Evolutionary conservation across 2,797 vertebrate species (phyloP), one percentile per base, ranked within the genome.

Genomic region (Distichodus sexfasciatus): DNA sequence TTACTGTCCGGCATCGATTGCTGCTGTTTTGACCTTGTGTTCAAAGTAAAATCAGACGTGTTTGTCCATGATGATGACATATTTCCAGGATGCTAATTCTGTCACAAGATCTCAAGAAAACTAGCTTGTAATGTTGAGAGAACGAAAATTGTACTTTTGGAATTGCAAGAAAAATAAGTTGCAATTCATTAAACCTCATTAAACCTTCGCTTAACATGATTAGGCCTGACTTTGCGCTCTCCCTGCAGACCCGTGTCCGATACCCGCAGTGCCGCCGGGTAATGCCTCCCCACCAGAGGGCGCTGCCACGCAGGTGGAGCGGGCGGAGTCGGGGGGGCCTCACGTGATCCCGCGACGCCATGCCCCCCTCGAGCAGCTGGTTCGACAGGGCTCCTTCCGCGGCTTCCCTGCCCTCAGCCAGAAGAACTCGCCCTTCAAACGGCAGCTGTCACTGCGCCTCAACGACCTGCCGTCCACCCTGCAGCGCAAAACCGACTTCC

Each of bases 371-470:
- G 95, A 97, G 77, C 94, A 97, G 90, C 88, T 97, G 81, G 94
- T 97, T 64, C 91, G 95, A 1, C 95, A 97, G 68, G 95, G 95
- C 41, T 96, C 95, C 1, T 97, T 97, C 81, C 88, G 95, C 0
- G 95, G 95, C 21, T 97, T 97, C 77, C 95, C 95, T 0, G 91
- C 94, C 0, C 93, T 97, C 36, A 96, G 94, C 79, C 91, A 92
- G 90, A 96, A 94, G 82, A 97, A 96, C 83, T 97, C 95, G 0
- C 95, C 95, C 19, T 97, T 97, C 77, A 97, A 97, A 83, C 87
- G 95, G 35, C 94, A 97, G 84, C 92, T 97, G 81, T 96, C 95
- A 3, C 89, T 97, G 6, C 89, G 95, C 17, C 92, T 97, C 74
- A 97, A 95, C 1, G 95, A 97, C 82, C 91, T 97, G 78, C 95